Evolutionary conservation across 2,888 invertebrate species (phyloP), one percentile per base, ranked within the genome.

Genomic region (Merodon equestris): DNA sequence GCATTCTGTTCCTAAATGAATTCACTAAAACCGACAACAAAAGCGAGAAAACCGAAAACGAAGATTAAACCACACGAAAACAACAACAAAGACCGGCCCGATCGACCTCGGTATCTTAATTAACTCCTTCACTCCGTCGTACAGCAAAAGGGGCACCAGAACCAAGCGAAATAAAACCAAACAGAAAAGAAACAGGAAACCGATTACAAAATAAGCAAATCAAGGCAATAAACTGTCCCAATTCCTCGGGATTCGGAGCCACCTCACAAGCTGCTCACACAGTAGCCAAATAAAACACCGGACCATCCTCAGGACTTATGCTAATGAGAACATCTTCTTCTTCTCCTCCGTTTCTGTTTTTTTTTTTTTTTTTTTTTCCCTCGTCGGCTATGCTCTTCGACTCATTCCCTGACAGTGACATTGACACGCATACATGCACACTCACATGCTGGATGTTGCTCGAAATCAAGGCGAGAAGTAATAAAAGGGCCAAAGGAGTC

Each of bases 311-410:
- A 51, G 71, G 60, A 76, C 71, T 74, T 79, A 79, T 79, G 79
- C 79, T 79, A 79, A 79, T 79, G 79, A 79, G 79, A 74, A 79
- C 79, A 74, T 74, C 79, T 79, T 79, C 79, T 79, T 79, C 79
- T 79, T 79, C 54, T 66, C 44, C 50, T 61, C 13, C 12, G 10
- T 34, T 13, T n/a, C 57, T 9, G 27, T 15, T 50, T 27, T 18
- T 15, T 10, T 60, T 17, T 18, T 38, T 27, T 4, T 27, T 27
- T 27, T 27, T 27, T 4, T 27, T 27, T 27, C 27, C 27, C 27
- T 27, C 3, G 13, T n/a, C 14, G 51, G 51, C 15, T 53, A 15
- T 17, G 13, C 45, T 14, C 45, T 45, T 5, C 47, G 40, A 40
- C 51, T 56, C 63, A 53, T 56, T 51, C 34, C 64, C 48, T 63